A percentile compares a stretch with the other conserved stretches of the same genome.
Conservation (phyloP, 2,888 invertebrate species). For the Stenodema calcarata region DNA sequence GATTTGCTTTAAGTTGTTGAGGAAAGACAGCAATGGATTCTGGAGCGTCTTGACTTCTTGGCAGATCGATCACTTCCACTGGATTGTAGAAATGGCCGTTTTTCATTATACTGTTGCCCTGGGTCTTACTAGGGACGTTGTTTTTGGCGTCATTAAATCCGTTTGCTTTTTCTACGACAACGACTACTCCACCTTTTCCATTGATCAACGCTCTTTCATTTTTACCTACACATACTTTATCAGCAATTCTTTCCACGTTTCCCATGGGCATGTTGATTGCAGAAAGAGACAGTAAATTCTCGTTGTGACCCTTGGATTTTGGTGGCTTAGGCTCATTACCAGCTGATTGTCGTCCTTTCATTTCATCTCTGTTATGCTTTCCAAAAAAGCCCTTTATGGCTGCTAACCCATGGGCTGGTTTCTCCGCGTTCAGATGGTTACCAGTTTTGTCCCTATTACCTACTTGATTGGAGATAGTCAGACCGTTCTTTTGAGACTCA, state of each 20-base stretch:
- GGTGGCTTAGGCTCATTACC: background rate
- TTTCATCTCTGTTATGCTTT: background rate
- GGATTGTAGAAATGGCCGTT: background rate
- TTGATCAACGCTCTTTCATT: background rate
- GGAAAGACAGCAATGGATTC: background rate
- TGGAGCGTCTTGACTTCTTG: background rate
- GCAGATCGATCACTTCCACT: background rate
- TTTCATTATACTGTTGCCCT: background rate
- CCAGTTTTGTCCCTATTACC: background rate
- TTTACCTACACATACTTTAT: background rate
- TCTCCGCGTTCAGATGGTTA: background rate
- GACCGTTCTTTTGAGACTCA: background rate
- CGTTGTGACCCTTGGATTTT: background rate
- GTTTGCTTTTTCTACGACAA: background rate
- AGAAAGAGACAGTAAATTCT: background rate
- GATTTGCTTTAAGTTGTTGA: background rate
- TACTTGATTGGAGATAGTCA: background rate
- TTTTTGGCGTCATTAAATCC: background rate
- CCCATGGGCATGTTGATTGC: background rate
- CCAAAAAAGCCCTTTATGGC: background rate
- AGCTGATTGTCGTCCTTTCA: background rate
- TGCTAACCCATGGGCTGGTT: background rate
- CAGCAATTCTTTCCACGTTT: background rate
- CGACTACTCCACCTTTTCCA: background rate
- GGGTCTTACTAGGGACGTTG: background rate